Evolutionary conservation across 2,797 vertebrate genomes (phyloP).

Genomic region (Okamejei kenojei): DNA sequence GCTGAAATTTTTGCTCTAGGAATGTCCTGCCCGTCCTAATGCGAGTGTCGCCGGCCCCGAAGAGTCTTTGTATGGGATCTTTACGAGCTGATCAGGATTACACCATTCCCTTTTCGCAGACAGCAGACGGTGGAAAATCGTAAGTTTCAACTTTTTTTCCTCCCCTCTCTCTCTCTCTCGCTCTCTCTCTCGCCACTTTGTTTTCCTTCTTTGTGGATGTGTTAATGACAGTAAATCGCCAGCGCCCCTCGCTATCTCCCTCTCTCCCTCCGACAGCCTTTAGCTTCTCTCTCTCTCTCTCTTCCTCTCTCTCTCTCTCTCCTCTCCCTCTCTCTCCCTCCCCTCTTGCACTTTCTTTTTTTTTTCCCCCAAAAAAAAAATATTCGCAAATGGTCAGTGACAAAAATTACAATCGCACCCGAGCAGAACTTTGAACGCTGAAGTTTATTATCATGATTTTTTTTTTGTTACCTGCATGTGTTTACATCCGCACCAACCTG

Average conservation of each 20-base stretch:
- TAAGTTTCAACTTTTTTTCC: constrained; percentile 87
- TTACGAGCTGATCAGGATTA: constrained; percentile 34
- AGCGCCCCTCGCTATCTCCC: constrained; percentile 42
- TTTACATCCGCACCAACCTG: constrained; percentile 36
- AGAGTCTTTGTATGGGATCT: constrained; percentile 35
- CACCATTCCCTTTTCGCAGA: constrained; percentile 28
- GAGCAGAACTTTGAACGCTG: constrained; percentile 8
- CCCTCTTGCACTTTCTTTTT: constrained; percentile 11
- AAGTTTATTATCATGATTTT: not conserved
- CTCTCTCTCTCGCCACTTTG: constrained; percentile 42
- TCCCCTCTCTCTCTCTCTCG: no score
- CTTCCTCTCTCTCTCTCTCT: not conserved
- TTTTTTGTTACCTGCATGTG: constrained; percentile 9
- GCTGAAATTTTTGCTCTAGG: constrained; percentile 22
- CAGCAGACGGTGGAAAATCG: constrained; percentile 60
- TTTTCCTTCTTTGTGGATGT: constrained; percentile 34
- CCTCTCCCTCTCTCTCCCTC: not conserved
- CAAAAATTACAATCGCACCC: constrained; percentile 23
- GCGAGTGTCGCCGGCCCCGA: constrained; percentile 33
- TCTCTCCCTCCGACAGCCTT: constrained; percentile 47
- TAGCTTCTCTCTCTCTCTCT: constrained; percentile 42
- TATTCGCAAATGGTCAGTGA: constrained; percentile 32
- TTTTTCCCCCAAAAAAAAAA: not conserved
- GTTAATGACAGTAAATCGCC: constrained; percentile 24
- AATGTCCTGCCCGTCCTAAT: constrained; percentile 28